Base-by-base conservation (phyloP, 2,113 vertebrate species). In the Coptodon bakossiorum region DNA sequence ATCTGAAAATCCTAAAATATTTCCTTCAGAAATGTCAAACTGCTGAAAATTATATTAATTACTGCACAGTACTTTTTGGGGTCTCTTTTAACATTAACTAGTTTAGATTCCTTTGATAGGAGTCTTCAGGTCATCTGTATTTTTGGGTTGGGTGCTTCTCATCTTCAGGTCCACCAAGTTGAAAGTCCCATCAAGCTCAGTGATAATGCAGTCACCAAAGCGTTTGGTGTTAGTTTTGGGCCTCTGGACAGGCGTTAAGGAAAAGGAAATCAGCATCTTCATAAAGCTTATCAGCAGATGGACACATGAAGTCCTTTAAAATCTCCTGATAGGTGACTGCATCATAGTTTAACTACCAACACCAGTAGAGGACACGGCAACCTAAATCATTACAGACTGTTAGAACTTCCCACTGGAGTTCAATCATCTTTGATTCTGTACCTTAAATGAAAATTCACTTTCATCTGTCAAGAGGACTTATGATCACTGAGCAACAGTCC, bases 181-280 rank as follows among this genome's bases (percentile, higher is more conserved):
- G 31, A 36, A 19, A 36, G 31, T 24, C 1, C 2, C 14, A 17
- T 2, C 68, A 76, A 11, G 24, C 68, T 48, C 40, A 48, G 68
- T 76, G 24, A 76, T 63, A 7, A n/a, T 13, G 34, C 4, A 40
- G 34, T 22, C 19, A 40, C 36, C 36, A 71, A 71, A 0, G 11
- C 6, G n/a, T 6, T 71, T 43, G 63, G 68, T 48, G n/a, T 6
- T 0, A 10, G 36, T 0, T 71, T 71, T 43, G 66, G 38, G 7
- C 9, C 13, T 17, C 0, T 2, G 22, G 4, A 6, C 24, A 29
- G 13, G 5, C 4, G 0, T 27, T 29, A 45, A 73, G 36, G 63
- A 17, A 73, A 73, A 45, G 38, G 7, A 43, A 71, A 71, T 27
- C 22, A 24, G 13, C 38, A 45, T 45, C 68, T 66, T 66, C 40